Conservation (phyloP, 1,140 invertebrate genomes). For the Kradibia gibbosae region DNA sequence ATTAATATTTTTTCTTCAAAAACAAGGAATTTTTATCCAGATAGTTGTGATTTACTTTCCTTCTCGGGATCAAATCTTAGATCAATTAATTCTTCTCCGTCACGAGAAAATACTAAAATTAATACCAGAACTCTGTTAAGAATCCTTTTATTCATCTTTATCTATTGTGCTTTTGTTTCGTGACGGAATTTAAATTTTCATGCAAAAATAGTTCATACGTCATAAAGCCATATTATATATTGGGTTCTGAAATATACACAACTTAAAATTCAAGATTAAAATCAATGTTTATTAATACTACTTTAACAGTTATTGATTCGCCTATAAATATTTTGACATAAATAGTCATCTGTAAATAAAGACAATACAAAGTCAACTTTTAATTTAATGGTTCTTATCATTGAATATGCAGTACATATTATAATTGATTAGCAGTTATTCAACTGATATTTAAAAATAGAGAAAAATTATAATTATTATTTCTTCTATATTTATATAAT, state of each 20-base stretch:
- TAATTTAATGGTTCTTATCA: too few relatives aligned
- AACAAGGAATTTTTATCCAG: too few relatives aligned
- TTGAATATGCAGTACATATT: too few relatives aligned
- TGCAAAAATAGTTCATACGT: neutral
- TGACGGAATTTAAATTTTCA: neutral
- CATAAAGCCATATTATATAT: neutral
- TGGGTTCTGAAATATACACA: neutral
- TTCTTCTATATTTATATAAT: too few relatives aligned
- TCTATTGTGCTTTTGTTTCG: neutral
- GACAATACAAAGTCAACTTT: neutral
- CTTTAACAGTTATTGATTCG: conserved; percentile 3
- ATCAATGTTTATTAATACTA: neutral
- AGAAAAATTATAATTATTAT: too few relatives aligned
- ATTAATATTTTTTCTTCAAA: too few relatives aligned
- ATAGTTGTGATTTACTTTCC: neutral
- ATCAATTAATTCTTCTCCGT: neutral
- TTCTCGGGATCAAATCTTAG: neutral
- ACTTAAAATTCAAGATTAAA: conserved; percentile 1
- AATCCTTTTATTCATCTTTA: neutral
- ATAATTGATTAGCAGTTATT: too few relatives aligned
- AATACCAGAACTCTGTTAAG: too few relatives aligned
- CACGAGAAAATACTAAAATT: neutral
- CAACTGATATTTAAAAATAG: too few relatives aligned
- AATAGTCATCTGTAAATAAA: neutral
- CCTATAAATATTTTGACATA: neutral